These are phyloP conservation scores for Anguilla rostrata DNA, from an alignment of 2,113 vertebrate genomes.

Conservation along the genomic window DNA sequence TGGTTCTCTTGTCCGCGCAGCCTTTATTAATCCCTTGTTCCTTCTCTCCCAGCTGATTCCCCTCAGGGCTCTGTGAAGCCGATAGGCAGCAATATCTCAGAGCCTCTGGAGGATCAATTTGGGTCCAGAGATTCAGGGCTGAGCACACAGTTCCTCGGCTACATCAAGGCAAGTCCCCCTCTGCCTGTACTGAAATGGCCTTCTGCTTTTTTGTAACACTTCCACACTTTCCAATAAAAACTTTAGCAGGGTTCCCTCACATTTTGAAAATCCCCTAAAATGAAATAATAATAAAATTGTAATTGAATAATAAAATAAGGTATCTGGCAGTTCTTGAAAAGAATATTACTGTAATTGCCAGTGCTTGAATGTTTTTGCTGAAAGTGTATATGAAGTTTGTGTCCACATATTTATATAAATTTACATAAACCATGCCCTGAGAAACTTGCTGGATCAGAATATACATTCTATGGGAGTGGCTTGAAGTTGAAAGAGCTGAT, in stretches of 20 bases:
- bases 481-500: no score
- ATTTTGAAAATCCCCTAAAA: no score
- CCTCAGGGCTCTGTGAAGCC: constrained; percentile 65
- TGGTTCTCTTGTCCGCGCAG: neutral
- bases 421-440: no score
- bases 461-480: no score
- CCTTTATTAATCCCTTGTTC: neutral
- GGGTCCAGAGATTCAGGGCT: constrained; percentile 66
- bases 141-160: constrained; percentile 76
- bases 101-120: constrained; percentile 68
- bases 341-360: no score
- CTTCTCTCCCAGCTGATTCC: constrained; percentile 62
- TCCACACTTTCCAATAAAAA: neutral
- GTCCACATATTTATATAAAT: no score
- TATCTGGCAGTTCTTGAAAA: neutral
- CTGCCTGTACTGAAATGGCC: neutral
- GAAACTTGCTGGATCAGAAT: no score
- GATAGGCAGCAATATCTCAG: constrained; percentile 64
- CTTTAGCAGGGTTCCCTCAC: neutral
- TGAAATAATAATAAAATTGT: no score
- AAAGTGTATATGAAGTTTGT: no score
- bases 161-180: constrained; percentile 77
- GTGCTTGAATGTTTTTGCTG: no score
- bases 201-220: neutral
- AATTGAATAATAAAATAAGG: neutral